A percentile compares a stretch with the other conserved stretches of the same genome.
Evolutionary conservation across 2,113 vertebrate genomes (phyloP).

Genomic region (Chinchilla lanigera): DNA sequence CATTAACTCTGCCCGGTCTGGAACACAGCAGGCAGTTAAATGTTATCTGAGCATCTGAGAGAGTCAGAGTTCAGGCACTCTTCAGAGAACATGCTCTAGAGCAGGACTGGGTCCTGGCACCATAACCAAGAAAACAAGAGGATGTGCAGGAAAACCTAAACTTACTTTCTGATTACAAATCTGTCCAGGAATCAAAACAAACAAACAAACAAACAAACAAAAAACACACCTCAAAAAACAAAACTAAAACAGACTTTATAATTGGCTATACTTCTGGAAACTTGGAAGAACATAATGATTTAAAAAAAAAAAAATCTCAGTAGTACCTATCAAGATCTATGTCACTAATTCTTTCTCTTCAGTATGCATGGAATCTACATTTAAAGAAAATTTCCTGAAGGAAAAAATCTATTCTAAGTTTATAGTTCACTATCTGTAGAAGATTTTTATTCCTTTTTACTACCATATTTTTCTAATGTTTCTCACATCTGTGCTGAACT

Average conservation of each 20-base stretch:
- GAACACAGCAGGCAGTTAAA: background rate
- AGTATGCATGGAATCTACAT: background rate
- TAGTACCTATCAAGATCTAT: background rate
- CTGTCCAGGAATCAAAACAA: background rate
- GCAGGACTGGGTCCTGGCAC: background rate
- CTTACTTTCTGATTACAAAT: background rate
- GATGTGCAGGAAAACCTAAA: background rate
- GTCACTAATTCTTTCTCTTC: background rate
- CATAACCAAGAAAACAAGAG: background rate
- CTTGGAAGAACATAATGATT: background rate
- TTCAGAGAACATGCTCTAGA: background rate
- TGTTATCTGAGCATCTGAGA: background rate
- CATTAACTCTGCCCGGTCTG: background rate
- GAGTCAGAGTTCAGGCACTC: background rate
- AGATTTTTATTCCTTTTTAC: background rate
- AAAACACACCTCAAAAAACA: background rate
- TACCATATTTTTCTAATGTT: background rate
- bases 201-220: background rate
- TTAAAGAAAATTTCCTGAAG: background rate
- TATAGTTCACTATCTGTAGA: background rate
- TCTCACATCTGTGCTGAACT: background rate
- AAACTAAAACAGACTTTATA: background rate
- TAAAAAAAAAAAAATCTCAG: too few species aligned
- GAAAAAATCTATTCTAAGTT: slow-evolving; percentile 11
- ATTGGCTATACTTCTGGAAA: slow-evolving; percentile 5